Evolutionary conservation across 2,888 invertebrate genomes (phyloP), one percentile per base, ranked within the genome.

Genomic region (Drosophila nr. medialis): DNA sequence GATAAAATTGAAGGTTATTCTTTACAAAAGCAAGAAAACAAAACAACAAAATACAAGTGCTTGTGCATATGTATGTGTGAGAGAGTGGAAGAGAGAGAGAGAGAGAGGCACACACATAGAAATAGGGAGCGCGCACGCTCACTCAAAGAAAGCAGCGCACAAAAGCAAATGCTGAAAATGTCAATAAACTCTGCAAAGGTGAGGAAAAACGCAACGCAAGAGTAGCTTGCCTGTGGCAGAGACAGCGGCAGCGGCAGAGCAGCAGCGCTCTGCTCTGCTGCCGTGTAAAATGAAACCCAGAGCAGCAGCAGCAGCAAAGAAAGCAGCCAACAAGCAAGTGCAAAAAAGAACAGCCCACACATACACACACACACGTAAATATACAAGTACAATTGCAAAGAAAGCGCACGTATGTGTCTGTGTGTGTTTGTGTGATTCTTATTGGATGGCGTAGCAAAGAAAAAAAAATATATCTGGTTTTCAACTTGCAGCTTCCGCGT

Each of bases 181-280:
- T 89, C 91, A 89, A 89, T 89, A 90, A 89, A 90, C 90, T 89
- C 90, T 90, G 84, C 78, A 84, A 87, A 87, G 87, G 87, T 87
- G 90, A 90, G 84, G 90, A 90, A 82, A 86, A 84, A 89, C 89
- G 89, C 84, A 89, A 89, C 66, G 77, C 83, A 85, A 83, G 86
- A 83, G 88, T 79, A 75, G 70, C 74, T 75, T 71, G 62, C 36
- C 73, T 60, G 70, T 30, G 64, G 64, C 65, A 49, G 59, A 15
- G 50, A 29, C 72, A 55, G 65, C 0, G 69, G 10, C 64, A 58
- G 58, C 2, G n/a, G 21, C 55, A 63, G 50, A 58, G 63, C 21
- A 30, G 51, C 79, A 64, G 75, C 55, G 74, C 64, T 75, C 54
- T 71, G 64, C 70, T 80, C 65, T 71, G 77, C 59, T 64, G 76